A percentile compares a stretch with the other conserved stretches of the same genome.
phyloP scores from a whole-genome alignment of 2,888 invertebrate species.

The Strigamia maritima region DNA sequence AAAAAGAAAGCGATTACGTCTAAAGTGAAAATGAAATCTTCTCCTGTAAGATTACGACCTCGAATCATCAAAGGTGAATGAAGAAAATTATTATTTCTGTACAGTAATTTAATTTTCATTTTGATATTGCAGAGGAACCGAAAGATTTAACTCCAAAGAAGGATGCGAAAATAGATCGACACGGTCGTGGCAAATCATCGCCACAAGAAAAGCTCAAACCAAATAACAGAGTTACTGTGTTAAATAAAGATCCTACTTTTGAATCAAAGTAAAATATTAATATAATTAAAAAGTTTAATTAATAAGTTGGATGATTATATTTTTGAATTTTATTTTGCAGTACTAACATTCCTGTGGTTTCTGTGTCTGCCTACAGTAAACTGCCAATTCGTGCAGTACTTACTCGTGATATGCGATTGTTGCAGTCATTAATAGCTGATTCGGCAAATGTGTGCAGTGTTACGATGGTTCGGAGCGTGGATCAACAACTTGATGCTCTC shows the following conservation, averaged over 20 bases:
- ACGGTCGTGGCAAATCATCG: neutral
- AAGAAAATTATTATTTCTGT: neutral
- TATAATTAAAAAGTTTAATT: neutral
- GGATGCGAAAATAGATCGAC: neutral
- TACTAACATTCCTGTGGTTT: conserved; percentile 53
- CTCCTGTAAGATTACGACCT: neutral
- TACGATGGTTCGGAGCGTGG: conserved; percentile 47
- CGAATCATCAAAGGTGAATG: neutral
- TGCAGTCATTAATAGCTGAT: conserved; percentile 51
- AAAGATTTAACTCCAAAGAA: conserved; percentile 10
- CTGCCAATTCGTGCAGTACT: conserved; percentile 55
- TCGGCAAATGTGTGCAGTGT: conserved; percentile 50
- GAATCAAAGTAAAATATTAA: conserved; percentile 50
- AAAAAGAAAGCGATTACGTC: neutral
- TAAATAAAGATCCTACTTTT: conserved; percentile 53
- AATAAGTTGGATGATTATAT: neutral
- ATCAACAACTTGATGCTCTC: conserved; percentile 48
- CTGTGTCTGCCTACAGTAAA: conserved; percentile 52
- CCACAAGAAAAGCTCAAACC: conserved; percentile 48
- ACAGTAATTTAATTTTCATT: neutral
- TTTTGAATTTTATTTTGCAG: conserved; percentile 46
- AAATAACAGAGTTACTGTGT: conserved; percentile 51
- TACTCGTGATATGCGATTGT: conserved; percentile 51
- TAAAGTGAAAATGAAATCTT: conserved; percentile 12
- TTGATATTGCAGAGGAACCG: neutral